A percentile compares a stretch with the other conserved stretches of the same genome.
phyloP scores from a whole-genome alignment of 2,797 vertebrate species.

The Yasuhikotakia modesta region DNA sequence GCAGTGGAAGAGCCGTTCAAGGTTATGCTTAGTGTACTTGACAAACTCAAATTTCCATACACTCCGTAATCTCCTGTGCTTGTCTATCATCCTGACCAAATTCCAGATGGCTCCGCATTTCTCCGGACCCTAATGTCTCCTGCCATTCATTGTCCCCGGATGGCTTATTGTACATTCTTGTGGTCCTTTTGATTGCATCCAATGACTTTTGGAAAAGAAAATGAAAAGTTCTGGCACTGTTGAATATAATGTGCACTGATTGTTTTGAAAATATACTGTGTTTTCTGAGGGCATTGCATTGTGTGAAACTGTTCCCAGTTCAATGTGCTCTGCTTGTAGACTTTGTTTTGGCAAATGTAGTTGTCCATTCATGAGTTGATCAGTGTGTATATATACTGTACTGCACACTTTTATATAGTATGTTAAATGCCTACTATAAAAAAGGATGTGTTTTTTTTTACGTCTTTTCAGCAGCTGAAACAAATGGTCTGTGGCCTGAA shows the following conservation, averaged over 20 bases:
- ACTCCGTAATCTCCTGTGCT: conserved; percentile 19
- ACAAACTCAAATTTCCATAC: conserved; percentile 41
- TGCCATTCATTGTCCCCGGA: not conserved
- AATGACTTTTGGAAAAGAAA: not conserved
- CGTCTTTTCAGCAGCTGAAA: not conserved
- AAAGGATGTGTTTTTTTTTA: too few species aligned
- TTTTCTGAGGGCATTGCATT: too few species aligned
- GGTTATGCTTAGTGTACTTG: not conserved
- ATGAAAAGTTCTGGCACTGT: not conserved
- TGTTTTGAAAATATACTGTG: not conserved
- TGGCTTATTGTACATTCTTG: not conserved
- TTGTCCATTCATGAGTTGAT: too few species aligned
- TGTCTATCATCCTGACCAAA: conserved; percentile 7
- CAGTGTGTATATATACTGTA: too few species aligned
- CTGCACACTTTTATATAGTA: too few species aligned
- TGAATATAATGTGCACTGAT: not conserved
- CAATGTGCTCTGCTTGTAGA: not conserved
- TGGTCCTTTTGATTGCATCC: not conserved
- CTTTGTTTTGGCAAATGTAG: not conserved
- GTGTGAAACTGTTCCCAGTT: too few species aligned
- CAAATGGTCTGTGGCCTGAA: conserved; percentile 7
- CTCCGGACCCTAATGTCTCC: not conserved
- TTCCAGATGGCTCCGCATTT: conserved; percentile 11
- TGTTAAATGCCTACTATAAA: too few species aligned
- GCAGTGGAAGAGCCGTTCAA: conserved; percentile 26